Percentiles rank a stretch among this genome's conserved stretches.
phyloP scores from a whole-genome alignment of 64 coral and sea anemone species.

The Trachythela sp. region DNA sequence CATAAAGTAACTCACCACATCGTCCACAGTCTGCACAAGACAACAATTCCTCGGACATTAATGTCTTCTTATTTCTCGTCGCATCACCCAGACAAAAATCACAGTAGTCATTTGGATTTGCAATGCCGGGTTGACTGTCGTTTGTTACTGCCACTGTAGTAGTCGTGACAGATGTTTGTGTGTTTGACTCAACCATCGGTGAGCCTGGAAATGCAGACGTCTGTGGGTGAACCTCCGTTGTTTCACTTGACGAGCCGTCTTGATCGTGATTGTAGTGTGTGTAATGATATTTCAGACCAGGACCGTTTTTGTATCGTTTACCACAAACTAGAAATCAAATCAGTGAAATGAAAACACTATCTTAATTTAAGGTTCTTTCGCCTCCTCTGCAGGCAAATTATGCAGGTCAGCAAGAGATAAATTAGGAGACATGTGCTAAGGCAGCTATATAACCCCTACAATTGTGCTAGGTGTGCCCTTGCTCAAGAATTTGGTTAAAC shows the following conservation, averaged over 20 bases:
- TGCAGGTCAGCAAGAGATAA: too few relatives aligned
- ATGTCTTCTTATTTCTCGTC: conserved; percentile 77
- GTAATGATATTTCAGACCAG: conserved; percentile 94
- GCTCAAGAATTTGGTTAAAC: too few relatives aligned
- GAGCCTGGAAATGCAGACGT: conserved; percentile 43
- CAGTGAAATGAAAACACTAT: neutral
- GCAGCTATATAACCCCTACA: too few relatives aligned
- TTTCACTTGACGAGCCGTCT: conserved; percentile 46
- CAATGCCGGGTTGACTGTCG: conserved; percentile 11
- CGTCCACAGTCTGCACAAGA: conserved; percentile 95
- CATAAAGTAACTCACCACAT: conserved; percentile 54
- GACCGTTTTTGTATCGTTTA: conserved; percentile 95
- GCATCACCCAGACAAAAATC: conserved; percentile 94
- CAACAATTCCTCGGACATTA: conserved; percentile 73
- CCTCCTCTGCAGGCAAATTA: too few relatives aligned
- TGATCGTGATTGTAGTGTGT: conserved; percentile 94
- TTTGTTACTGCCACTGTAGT: conserved; percentile 29
- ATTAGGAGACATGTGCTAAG: too few relatives aligned
- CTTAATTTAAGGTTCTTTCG: neutral
- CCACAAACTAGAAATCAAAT: conserved; percentile 69
- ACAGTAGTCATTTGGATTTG: conserved; percentile 88
- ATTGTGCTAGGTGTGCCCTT: too few relatives aligned
- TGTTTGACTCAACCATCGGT: conserved; percentile 43
- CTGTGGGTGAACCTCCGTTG: conserved; percentile 26
- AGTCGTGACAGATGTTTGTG: conserved; percentile 23